These are phyloP conservation scores for Lepetodrilus schrolli DNA, from an alignment of 2,888 invertebrate genomes.

Conservation along the genomic window DNA sequence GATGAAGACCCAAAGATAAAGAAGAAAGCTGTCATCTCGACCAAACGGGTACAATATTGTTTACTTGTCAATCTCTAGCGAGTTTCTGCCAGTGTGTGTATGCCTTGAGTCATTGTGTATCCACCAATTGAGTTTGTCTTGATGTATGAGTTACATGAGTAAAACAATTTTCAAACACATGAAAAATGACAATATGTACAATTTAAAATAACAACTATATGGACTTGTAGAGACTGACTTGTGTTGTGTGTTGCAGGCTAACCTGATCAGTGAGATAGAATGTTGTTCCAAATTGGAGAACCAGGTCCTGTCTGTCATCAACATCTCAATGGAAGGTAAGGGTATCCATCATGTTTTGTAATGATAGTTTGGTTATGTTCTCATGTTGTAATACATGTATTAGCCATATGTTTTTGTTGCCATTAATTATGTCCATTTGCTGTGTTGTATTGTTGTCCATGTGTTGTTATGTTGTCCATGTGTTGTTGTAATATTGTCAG, in stretches of 20 bases:
- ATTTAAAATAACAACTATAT: too few species aligned
- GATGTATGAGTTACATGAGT: too few species aligned
- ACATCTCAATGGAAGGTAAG: slow-evolving; percentile 70
- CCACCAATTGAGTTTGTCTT: too few species aligned
- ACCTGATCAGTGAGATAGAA: slow-evolving; percentile 65
- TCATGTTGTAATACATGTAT: not conserved
- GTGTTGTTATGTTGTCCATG: not conserved
- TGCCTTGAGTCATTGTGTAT: too few species aligned
- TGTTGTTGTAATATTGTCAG: too few species aligned
- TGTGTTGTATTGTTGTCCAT: not conserved
- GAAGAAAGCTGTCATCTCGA: slow-evolving; percentile 61
- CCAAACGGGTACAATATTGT: slow-evolving; percentile 65
- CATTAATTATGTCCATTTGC: not conserved
- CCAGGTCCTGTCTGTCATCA: slow-evolving; percentile 69
- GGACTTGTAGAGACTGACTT: too few species aligned
- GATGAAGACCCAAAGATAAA: slow-evolving; percentile 51
- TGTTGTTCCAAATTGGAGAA: slow-evolving; percentile 67
- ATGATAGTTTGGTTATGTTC: not conserved
- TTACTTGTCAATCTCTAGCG: too few species aligned
- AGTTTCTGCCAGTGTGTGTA: too few species aligned
- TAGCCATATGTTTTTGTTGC: not conserved
- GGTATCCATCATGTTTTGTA: not conserved
- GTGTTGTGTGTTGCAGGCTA: slow-evolving; percentile 58
- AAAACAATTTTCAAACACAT: too few species aligned
- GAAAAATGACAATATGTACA: too few species aligned